Conservation (phyloP, 2,113 vertebrate genomes). For the Okapia johnstoni region DNA sequence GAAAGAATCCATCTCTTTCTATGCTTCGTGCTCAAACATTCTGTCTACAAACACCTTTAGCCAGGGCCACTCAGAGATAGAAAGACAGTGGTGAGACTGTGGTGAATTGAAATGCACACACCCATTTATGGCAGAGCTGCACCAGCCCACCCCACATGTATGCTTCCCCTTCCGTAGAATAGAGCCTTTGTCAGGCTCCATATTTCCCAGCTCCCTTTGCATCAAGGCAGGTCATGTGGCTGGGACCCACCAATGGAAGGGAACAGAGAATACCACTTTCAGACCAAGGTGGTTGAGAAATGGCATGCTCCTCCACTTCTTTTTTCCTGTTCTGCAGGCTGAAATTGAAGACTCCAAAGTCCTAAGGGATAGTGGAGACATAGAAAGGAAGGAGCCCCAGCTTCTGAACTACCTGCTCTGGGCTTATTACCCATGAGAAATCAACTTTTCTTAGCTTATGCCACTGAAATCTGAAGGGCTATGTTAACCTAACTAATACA, state of each 20-base stretch:
- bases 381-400: background rate
- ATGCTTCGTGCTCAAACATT: background rate
- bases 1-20: background rate
- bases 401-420: background rate
- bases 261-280: background rate
- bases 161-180: background rate
- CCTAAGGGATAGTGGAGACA: background rate
- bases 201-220: background rate
- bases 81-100: background rate
- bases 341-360: background rate
- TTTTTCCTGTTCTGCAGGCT: background rate
- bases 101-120: background rate
- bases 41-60: background rate
- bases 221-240: background rate
- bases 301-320: background rate
- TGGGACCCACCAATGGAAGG: background rate
- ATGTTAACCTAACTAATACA: background rate
- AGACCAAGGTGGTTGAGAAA: background rate
- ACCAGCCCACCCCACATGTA: background rate
- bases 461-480: background rate
- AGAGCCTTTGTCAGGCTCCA: background rate
- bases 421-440: background rate
- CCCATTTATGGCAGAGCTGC: background rate
- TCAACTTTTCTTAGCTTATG: background rate
- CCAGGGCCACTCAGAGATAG: background rate